These are phyloP conservation scores for Fringilla coelebs DNA, from an alignment of 2,797 vertebrate genomes.

Conservation along the genomic window DNA sequence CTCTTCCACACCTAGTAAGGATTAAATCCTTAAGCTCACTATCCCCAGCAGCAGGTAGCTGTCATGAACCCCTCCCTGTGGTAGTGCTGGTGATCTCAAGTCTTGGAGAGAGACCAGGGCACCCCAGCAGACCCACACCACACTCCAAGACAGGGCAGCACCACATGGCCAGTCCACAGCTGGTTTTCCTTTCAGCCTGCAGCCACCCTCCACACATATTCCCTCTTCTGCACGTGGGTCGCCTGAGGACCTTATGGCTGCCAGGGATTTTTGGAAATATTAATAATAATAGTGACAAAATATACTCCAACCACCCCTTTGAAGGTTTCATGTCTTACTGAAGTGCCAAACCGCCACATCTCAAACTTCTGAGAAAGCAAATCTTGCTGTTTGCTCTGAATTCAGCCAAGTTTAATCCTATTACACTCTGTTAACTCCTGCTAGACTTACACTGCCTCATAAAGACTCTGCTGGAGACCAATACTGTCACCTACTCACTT, in stretches of 20 bases:
- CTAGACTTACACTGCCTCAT: background rate
- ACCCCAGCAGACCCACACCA: background rate
- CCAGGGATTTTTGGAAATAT: background rate
- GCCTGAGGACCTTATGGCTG: background rate
- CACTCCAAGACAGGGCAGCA: accelerated
- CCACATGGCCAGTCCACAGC: background rate
- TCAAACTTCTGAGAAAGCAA: background rate
- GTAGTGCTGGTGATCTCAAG: background rate
- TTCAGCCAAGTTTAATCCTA: conserved; percentile 4
- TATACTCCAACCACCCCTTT: background rate
- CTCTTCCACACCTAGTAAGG: background rate
- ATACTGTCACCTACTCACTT: background rate
- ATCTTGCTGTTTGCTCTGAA: conserved; percentile 12
- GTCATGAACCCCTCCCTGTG: accelerated
- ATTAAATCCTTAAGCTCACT: background rate
- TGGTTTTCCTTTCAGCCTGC: background rate
- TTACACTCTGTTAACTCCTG: background rate
- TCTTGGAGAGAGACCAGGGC: background rate
- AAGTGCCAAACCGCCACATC: background rate
- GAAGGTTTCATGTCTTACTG: background rate
- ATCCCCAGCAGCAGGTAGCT: background rate
- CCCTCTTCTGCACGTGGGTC: background rate
- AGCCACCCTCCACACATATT: background rate
- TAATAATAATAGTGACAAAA: background rate
- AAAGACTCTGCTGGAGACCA: background rate